Percentiles rank a stretch among this genome's conserved stretches.
phyloP scores from a whole-genome alignment of 2,888 invertebrate genomes.

The Hyposoter didymator region DNA sequence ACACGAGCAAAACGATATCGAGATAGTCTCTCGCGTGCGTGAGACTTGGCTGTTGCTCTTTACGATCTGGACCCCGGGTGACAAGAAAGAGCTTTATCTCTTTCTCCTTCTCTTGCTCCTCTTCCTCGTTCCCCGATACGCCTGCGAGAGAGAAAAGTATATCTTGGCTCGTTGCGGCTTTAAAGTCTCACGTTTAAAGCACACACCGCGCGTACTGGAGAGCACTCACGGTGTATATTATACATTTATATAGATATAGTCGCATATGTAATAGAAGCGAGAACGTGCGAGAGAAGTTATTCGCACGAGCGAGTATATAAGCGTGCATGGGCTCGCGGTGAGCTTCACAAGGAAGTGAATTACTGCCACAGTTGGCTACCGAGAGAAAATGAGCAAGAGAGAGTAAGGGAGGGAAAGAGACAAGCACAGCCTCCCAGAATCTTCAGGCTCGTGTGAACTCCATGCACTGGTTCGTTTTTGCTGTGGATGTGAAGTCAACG shows the following conservation, averaged over 20 bases:
- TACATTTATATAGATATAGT: constrained; percentile 33
- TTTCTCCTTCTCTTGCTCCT: constrained; percentile 36
- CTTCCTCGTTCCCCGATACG: neutral
- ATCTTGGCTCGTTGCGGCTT: constrained; percentile 64
- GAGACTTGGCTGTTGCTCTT: constrained; percentile 60
- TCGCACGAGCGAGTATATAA: constrained; percentile 63
- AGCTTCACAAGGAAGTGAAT: constrained; percentile 72
- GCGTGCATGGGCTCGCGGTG: constrained; percentile 62
- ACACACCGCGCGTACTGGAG: constrained; percentile 39
- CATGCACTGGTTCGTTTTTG: constrained; percentile 11
- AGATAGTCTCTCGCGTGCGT: constrained; percentile 14
- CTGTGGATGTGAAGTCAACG: constrained; percentile 30
- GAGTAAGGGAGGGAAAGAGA: constrained; percentile 1
- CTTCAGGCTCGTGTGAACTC: constrained; percentile 8
- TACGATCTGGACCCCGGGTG: constrained; percentile 62
- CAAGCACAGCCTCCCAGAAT: constrained; percentile 15
- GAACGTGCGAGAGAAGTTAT: constrained; percentile 68
- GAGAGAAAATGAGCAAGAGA: constrained; percentile 33
- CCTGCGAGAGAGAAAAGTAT: constrained; percentile 32
- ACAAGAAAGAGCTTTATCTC: constrained; percentile 50
- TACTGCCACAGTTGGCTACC: constrained; percentile 68
- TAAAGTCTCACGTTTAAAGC: constrained; percentile 69
- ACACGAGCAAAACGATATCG: constrained; percentile 50
- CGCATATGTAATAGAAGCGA: constrained; percentile 45
- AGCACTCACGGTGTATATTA: constrained; percentile 27